These are phyloP conservation scores for Rhysida immarginata DNA, from an alignment of 1,140 invertebrate species.

Conservation along the genomic window DNA sequence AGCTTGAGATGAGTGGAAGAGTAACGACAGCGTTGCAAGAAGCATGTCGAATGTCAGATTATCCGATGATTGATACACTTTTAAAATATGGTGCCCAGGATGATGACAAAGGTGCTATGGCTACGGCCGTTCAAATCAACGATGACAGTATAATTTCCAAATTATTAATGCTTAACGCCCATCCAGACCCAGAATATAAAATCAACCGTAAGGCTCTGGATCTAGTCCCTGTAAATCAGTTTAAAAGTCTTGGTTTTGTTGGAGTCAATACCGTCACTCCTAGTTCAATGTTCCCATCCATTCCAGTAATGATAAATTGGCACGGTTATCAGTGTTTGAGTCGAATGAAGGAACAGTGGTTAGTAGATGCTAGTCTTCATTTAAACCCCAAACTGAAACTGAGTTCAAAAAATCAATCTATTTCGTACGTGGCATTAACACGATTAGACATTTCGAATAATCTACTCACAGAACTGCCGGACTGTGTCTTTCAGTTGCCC, in stretches of 20 bases:
- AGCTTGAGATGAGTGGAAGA: conserved; percentile 10
- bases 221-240: conserved; percentile 33
- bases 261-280: conserved; percentile 43
- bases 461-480: conserved; percentile 59
- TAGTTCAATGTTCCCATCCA: conserved; percentile 64
- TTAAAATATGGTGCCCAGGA: conserved; percentile 74
- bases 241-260: conserved; percentile 40
- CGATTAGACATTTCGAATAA: conserved; percentile 88
- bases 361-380: conserved; percentile 60
- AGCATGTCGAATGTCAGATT: conserved; percentile 49
- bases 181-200: conserved; percentile 62
- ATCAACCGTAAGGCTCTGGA: conserved; percentile 72
- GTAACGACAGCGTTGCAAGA: conserved; percentile 48
- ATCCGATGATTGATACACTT: conserved; percentile 53
- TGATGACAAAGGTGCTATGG: conserved; percentile 63
- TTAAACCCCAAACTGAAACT: conserved; percentile 67
- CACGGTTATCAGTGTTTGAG: conserved; percentile 59
- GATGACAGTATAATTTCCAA: conserved; percentile 58
- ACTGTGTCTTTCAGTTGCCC: conserved; percentile 63
- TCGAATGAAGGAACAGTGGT: conserved; percentile 58
- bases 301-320: conserved; percentile 88
- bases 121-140: conserved; percentile 47
- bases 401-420: conserved; percentile 47
- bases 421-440: conserved; percentile 76
- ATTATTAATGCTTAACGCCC: conserved; percentile 55